phyloP scores from a whole-genome alignment of 2,113 vertebrate species.

The Aix galericulata region DNA sequence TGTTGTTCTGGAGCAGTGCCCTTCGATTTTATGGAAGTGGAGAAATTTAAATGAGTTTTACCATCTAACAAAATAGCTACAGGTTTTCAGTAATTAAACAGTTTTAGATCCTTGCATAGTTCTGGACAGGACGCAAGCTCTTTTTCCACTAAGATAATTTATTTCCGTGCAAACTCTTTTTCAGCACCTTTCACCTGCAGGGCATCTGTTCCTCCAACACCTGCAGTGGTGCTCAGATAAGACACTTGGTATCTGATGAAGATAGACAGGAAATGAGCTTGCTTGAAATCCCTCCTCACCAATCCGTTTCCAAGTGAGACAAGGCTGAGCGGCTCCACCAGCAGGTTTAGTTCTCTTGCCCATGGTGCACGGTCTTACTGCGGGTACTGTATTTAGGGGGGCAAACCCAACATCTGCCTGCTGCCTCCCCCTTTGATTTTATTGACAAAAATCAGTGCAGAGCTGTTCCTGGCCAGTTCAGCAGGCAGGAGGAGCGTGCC shows the following conservation, averaged over 20 bases:
- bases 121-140: background rate
- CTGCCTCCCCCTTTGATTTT: background rate
- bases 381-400: background rate
- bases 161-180: background rate
- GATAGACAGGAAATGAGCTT: background rate
- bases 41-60: background rate
- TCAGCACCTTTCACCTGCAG: background rate
- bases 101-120: background rate
- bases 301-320: background rate
- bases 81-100: background rate
- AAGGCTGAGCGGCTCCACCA: background rate
- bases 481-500: background rate
- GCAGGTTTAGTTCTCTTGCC: background rate
- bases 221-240: background rate
- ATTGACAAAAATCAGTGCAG: background rate
- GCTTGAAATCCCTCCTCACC: background rate
- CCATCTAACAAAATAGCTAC: background rate
- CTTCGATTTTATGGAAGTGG: background rate
- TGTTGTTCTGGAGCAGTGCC: background rate
- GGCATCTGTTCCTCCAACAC: background rate
- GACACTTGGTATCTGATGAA: background rate
- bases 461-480: background rate
- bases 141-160: background rate
- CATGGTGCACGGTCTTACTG: rapidly evolving
- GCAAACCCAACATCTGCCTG: background rate